Conservation (phyloP, 2,113 vertebrate species). For the Egretta garzetta region DNA sequence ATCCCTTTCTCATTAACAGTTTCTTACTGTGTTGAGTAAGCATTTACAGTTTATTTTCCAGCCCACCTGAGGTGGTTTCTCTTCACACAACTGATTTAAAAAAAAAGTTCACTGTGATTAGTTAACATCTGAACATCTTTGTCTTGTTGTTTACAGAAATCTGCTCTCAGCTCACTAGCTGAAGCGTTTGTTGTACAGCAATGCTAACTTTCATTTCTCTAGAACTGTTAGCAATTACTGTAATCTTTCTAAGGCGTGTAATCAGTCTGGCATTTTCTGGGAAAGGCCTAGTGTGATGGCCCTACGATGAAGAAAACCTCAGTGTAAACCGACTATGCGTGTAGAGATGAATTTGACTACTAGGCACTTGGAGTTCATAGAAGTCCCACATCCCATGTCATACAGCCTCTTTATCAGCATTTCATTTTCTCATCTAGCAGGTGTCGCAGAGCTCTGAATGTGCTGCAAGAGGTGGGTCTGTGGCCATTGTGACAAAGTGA, state of each 20-base stretch:
- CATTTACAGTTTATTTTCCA: slow-evolving; percentile 20
- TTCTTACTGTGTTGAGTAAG: slow-evolving; percentile 22
- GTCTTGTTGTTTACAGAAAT: neutral
- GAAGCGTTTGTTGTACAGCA: neutral
- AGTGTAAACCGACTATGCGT: neutral
- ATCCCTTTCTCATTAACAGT: slow-evolving; percentile 6
- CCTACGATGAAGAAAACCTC: neutral
- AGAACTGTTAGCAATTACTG: neutral
- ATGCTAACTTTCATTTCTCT: neutral
- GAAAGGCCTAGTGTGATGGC: neutral
- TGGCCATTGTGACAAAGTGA: neutral
- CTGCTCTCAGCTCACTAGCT: neutral
- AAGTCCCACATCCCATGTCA: neutral
- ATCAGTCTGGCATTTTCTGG: neutral
- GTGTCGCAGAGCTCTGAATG: neutral
- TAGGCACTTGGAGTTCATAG: neutral
- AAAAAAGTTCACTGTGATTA: neutral
- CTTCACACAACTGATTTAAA: neutral
- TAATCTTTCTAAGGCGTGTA: neutral
- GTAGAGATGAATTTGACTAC: neutral
- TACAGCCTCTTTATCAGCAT: neutral
- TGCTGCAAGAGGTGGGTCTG: neutral
- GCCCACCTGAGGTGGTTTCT: neutral
- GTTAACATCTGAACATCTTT: neutral
- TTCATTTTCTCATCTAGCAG: neutral